phyloP scores from a whole-genome alignment of 2,888 invertebrate genomes.

The Phalera bucephala region DNA sequence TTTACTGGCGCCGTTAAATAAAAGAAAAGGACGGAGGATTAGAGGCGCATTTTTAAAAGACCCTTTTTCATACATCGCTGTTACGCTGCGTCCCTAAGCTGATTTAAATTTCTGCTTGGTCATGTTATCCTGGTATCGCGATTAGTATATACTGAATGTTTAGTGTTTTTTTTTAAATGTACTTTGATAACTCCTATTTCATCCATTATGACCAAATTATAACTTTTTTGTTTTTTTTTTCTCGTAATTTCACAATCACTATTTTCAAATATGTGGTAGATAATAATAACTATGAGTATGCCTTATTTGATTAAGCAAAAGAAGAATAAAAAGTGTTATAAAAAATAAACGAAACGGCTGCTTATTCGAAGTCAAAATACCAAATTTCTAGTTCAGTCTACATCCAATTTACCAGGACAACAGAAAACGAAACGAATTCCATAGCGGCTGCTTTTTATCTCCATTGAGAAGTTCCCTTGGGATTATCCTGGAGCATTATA shows the following conservation, averaged over 20 bases:
- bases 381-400: too few species aligned
- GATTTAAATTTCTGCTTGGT: constrained; percentile 39
- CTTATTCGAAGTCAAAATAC: too few species aligned
- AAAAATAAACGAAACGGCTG: too few species aligned
- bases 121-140: constrained; percentile 57
- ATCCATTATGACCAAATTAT: too few species aligned
- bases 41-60: constrained; percentile 38
- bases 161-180: not conserved
- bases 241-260: too few species aligned
- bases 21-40: constrained; percentile 7
- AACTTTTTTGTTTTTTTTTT: too few species aligned
- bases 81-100: constrained; percentile 27
- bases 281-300: too few species aligned
- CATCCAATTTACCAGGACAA: constrained; percentile 38
- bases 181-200: not conserved
- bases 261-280: too few species aligned
- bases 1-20: constrained; percentile 1
- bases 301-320: too few species aligned
- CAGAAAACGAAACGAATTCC: constrained; percentile 31
- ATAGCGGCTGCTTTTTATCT: constrained; percentile 18
- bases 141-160: constrained; percentile 30
- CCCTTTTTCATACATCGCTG: constrained; percentile 38
- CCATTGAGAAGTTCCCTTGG: constrained; percentile 31
- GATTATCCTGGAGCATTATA: constrained; percentile 47
- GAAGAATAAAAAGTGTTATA: too few species aligned